These are phyloP conservation scores for Polyodon spathula DNA, from an alignment of 2,113 vertebrate genomes.

Conservation along the genomic window DNA sequence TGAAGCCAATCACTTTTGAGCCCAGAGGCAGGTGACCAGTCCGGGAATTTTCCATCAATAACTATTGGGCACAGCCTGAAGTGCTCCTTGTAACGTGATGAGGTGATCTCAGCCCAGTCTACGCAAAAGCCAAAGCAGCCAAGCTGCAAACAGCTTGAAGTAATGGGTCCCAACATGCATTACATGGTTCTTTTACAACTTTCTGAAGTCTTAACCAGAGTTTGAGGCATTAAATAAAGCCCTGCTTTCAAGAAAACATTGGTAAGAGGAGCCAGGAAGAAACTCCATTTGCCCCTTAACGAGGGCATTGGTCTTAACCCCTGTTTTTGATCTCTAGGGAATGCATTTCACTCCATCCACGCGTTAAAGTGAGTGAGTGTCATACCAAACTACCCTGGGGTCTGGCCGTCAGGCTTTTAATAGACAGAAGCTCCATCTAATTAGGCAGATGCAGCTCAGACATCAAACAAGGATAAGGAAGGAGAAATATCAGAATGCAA, in stretches of 20 bases:
- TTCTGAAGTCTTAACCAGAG: not conserved
- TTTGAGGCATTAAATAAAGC: not conserved
- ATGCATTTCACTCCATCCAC: conserved; percentile 40
- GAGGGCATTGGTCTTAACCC: conserved; percentile 36
- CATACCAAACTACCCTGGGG: conserved; percentile 25
- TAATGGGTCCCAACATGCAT: not conserved
- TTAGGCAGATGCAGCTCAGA: conserved; percentile 17
- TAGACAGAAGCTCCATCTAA: conserved; percentile 11
- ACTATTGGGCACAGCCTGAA: no score
- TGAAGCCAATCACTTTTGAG: no score
- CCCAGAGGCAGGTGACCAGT: no score
- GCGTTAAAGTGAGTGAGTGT: conserved; percentile 43
- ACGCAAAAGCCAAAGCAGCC: not conserved
- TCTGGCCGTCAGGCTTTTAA: not conserved
- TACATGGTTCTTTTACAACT: not conserved
- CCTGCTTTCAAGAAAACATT: not conserved
- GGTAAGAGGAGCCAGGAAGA: conserved; percentile 12
- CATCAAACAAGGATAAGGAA: conserved; percentile 17
- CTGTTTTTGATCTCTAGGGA: not conserved
- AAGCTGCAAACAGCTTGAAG: not conserved
- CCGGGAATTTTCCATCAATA: no score
- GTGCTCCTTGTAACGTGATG: no score
- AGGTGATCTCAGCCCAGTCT: not conserved
- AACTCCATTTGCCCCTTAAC: conserved; percentile 45
- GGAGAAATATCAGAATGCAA: not conserved